Base-by-base conservation (phyloP, 2,888 invertebrate species). In the Cybosia mesomella region DNA sequence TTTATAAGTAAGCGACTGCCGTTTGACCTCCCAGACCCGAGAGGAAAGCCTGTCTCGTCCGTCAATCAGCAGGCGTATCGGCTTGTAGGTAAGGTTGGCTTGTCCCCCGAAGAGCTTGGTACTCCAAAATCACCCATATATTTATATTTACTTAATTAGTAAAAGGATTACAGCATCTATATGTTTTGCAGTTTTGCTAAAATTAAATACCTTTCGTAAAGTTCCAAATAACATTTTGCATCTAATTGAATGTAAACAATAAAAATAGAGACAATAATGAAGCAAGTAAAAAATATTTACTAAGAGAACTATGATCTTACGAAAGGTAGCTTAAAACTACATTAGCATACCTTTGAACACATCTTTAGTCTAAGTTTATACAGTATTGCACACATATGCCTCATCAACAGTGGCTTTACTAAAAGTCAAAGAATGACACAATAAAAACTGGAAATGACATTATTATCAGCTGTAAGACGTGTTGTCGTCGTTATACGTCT, bases 291-390 rank as follows among this genome's bases (percentile, higher is more conserved):
- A 43, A 49, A 49, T n/a, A 49, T 49, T 43, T 7, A 49, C 49
- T n/a, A n/a, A 49, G 49, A 34, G 32, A 36, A 39, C 5, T 24
- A 43, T 0, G 18, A 18, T 43, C 22, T 60, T 60, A 11, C 60
- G 43, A 60, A 60, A 60, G 59, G 18, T 60, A 60, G 60, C 21
- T 43, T 60, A 49, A 60, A 49, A 60, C 43, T 22, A 60, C 24
- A 28, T 49, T 60, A 18, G 15, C 43, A 28, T 15, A 24, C 21
- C 21, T 24, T 22, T 55, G 54, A 55, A 55, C 24, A 55, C 24
- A 55, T 55, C 54, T 15, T 32, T 58, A 58, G 18, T 24, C 58
- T 58, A 58, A 32, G 18, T 49, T n/a, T 49, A 49, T 49, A 49
- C 49, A n/a, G n/a, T 49, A n/a, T n/a, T 49, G 49, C 49, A n/a